Conservation (phyloP, 2,113 vertebrate genomes). For the Otus sunia region DNA sequence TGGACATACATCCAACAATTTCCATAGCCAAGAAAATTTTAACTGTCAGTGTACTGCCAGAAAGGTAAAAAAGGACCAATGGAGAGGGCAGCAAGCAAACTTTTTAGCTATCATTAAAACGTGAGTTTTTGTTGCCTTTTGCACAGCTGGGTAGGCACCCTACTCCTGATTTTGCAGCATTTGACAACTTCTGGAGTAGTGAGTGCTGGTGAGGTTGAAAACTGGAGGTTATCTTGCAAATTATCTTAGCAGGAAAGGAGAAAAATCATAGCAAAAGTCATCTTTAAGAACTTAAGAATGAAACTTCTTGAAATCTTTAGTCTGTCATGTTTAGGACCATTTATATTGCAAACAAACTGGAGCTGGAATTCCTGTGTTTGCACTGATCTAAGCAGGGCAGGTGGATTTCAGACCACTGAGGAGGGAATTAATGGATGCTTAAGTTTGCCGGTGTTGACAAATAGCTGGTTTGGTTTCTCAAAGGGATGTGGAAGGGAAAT, state of each 20-base stretch:
- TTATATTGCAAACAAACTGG: background rate
- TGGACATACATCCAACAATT: background rate
- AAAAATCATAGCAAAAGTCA: background rate
- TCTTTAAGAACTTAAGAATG: background rate
- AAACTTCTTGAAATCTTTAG: background rate
- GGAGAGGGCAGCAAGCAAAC: background rate
- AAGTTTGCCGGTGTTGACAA: background rate
- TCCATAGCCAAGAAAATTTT: background rate
- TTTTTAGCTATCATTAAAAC: background rate
- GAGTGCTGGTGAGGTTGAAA: background rate
- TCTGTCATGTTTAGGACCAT: background rate
- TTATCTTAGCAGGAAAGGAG: background rate
- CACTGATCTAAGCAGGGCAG: background rate
- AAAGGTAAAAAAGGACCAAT: background rate
- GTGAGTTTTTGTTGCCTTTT: background rate
- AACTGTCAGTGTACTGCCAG: background rate
- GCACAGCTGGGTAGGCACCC: accelerated
- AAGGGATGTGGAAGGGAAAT: background rate
- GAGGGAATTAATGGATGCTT: background rate
- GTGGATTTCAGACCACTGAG: background rate
- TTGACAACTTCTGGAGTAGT: background rate
- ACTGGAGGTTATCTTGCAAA: background rate
- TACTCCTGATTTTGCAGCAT: background rate
- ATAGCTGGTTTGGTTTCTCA: background rate
- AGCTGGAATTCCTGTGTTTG: background rate